Base-by-base conservation (phyloP, 2,888 invertebrate genomes). In the Rotaria sp. region DNA sequence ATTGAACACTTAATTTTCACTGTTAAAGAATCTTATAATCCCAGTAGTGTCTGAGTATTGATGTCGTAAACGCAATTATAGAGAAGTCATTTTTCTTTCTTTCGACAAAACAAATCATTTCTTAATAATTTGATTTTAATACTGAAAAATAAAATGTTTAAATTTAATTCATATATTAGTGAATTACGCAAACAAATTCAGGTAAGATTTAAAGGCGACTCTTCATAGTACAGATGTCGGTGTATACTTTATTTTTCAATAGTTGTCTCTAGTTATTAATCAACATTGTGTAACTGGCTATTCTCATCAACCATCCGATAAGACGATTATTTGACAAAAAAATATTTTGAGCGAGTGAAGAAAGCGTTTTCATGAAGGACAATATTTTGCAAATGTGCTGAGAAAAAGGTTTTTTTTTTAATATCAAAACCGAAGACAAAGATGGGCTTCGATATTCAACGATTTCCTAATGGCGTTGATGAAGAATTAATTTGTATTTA, bases 391-490 rank as follows among this genome's bases (percentile, higher is more conserved):
- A 50, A 50, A 50, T 50, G 50, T 1, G 4, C 18, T 50, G 50
- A 50, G 8, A 24, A 24, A n/a, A n/a, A n/a, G n/a, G n/a, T n/a
- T n/a, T n/a, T 24, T 21, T 24, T 52, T 21, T 7, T 7, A 52
- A 24, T 24, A 52, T 24, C 52, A 52, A 52, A 24, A 52, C 11
- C 7, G 18, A 67, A 35, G 2, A 15, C 21, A 67, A 67, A 67
- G 18, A 97, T 97, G 97, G 97, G 97, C 90, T 97, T 95, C 93
- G 97, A 97, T 92, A 93, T 96, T 89, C 94, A 94, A 92, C 94
- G 97, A 90, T 97, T 97, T 93, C 94, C 95, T 92, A 96, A 96
- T 90, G 95, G 95, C 91, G 96, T 97, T 89, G 97, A 97, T 92
- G 97, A 97, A 93, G 97, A 97, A 93, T 93, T 97, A 88, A 94